Evolutionary conservation across 2,113 vertebrate genomes (phyloP).

Genomic region (Tinamus guttatus): DNA sequence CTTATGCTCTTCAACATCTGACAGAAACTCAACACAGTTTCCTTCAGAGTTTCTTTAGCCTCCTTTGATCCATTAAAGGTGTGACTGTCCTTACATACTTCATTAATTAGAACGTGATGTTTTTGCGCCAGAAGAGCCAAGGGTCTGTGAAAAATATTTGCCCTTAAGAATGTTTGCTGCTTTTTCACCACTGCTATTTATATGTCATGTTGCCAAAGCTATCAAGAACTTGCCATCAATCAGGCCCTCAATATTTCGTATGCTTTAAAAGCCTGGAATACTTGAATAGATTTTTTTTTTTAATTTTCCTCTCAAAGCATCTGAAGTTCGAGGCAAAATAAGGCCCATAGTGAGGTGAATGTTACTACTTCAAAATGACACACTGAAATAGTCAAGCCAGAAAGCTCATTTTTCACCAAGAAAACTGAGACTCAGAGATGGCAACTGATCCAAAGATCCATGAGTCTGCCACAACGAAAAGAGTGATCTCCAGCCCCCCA

Average conservation of each 20-base stretch:
- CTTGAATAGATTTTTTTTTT: not conserved
- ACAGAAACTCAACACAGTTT: not conserved
- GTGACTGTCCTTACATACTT: not conserved
- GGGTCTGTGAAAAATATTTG: not conserved
- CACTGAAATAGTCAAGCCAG: not conserved
- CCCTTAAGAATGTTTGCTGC: conserved; percentile 2
- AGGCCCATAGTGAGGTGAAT: not conserved
- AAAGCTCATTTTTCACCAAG: not conserved
- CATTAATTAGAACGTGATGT: conserved; percentile 5
- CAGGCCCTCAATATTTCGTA: not conserved
- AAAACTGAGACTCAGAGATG: not conserved
- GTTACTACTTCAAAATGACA: not conserved
- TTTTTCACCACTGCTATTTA: conserved; percentile 9
- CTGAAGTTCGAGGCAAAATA: not conserved
- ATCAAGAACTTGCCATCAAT: not conserved
- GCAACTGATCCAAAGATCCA: not conserved
- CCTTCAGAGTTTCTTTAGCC: not conserved
- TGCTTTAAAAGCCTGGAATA: not conserved
- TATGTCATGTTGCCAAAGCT: not conserved
- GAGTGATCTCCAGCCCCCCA: not conserved
- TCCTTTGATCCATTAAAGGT: not conserved
- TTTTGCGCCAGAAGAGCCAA: conserved; percentile 3
- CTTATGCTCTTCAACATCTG: not conserved
- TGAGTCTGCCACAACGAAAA: not conserved
- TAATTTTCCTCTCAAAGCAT: conserved; percentile 5